phyloP scores from a whole-genome alignment of 2,113 vertebrate species.

The Actenoides hombroni region DNA sequence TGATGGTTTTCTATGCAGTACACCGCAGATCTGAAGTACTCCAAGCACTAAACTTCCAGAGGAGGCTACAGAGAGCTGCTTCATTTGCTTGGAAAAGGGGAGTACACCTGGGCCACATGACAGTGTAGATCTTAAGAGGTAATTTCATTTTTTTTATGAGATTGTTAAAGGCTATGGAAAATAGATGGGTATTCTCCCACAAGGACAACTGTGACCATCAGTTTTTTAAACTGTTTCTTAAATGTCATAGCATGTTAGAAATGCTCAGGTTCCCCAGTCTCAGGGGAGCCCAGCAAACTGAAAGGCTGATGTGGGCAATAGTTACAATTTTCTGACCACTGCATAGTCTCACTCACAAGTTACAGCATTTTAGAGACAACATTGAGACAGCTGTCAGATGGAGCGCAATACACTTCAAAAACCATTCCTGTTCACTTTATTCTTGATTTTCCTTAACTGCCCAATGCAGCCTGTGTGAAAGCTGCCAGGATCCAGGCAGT shows the following conservation, averaged over 20 bases:
- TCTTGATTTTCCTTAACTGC: background rate
- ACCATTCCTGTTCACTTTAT: background rate
- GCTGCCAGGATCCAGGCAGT: background rate
- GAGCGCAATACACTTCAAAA: background rate
- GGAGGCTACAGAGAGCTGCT: background rate
- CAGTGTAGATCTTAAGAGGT: background rate
- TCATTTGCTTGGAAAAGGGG: background rate
- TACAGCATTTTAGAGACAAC: background rate
- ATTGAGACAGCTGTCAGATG: background rate
- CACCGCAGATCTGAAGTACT: background rate
- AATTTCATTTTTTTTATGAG: background rate
- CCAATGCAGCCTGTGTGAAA: background rate
- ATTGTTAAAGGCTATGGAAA: constrained; percentile 4
- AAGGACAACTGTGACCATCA: background rate
- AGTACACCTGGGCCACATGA: background rate
- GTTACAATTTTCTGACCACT: background rate
- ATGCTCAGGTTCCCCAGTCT: background rate
- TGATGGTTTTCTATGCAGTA: background rate
- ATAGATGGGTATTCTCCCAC: background rate
- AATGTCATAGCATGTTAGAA: background rate
- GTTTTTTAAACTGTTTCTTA: background rate
- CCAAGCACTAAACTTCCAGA: background rate
- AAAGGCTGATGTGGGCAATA: background rate
- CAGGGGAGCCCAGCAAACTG: background rate
- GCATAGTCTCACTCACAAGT: background rate